Percentiles rank a stretch among this genome's conserved stretches.
Conservation (phyloP, 2,888 invertebrate genomes). For the Lepidocyrtinus sp. region DNA sequence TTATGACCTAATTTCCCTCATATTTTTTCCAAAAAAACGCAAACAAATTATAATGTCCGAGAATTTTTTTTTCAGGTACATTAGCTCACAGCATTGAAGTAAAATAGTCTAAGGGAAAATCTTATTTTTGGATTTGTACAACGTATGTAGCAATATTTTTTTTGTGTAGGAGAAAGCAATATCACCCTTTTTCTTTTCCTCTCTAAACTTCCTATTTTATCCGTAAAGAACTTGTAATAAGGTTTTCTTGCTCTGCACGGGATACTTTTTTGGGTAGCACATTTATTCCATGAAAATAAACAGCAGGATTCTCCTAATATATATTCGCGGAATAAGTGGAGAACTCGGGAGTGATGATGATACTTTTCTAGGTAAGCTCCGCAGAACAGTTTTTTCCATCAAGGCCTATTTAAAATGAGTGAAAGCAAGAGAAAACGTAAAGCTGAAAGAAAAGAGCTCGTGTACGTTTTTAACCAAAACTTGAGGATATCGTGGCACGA, state of each 20-base stretch:
- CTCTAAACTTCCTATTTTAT: not conserved
- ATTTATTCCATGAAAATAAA: conserved; percentile 36
- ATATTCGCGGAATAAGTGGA: conserved; percentile 38
- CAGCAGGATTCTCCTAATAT: conserved; percentile 25
- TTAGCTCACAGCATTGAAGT: conserved; percentile 36
- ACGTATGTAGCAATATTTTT: not conserved
- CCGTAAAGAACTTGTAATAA: not conserved
- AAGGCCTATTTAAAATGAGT: too few species aligned
- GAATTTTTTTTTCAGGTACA: conserved; percentile 39
- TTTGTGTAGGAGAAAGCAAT: not conserved
- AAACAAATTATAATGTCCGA: not conserved
- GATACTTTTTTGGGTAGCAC: not conserved
- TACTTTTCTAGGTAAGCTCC: too few species aligned
- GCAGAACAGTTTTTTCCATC: too few species aligned
- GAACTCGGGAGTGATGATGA: too few species aligned
- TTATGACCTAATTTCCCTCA: not conserved
- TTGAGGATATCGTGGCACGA: too few species aligned
- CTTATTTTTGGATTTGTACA: conserved; percentile 10
- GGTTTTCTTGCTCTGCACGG: not conserved
- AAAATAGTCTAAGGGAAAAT: conserved; percentile 23
- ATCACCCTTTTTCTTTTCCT: not conserved
- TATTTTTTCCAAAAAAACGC: not conserved
- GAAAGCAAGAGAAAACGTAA: too few species aligned
- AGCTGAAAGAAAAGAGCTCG: too few species aligned
- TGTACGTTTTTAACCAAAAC: too few species aligned